Base-by-base conservation (phyloP, 1,140 invertebrate genomes). In the Thalassaphorura encarpata region DNA sequence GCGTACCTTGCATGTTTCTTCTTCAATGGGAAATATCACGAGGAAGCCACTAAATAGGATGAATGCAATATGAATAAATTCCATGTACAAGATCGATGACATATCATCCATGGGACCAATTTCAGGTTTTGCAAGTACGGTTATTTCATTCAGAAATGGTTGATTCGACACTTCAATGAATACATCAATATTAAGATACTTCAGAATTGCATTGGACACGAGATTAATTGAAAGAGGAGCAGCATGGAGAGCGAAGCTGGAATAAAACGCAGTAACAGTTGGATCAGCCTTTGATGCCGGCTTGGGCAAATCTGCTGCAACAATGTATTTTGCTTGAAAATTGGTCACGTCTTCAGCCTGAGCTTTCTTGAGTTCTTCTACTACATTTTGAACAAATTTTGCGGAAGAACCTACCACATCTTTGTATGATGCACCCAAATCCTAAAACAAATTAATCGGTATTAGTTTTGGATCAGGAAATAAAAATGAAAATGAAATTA, bases 11-110 rank as follows among this genome's bases (percentile, higher is more conserved):
- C 71, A 67, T 58, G 72, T 56, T 2, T 71, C 67, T 74, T 83
- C 81, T 61, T 76, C 74, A 5, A 83, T 71, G 2, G 83, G 78
- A 66, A 86, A 86, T 1, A 89, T 69, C 1, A 86, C 75, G 62
- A 85, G 83, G 60, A 84, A 84, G 0, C 85, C 78, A 1, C 83
- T 81, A 1, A 88, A 79, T 62, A 89, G 71, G 1, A 74, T 73
- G 64, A 77, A 67, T 13, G 66, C 68, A 21, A 68, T 57, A 3
- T 61, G 58, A 18, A 63, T 21, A 57, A 64, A 64, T 13, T 61
- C 18, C 13, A 64, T 41, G 2, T 59, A 54, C 51, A 59, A 40
- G 15, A 24, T 19, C 16, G 54, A 51, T 0, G 53, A 15, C 50
- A 57, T 56, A 5, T 47, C 23, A 2, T 59, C 59, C 41, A 61